Base-by-base conservation (phyloP, 2,888 invertebrate species). In the Scrobipalpa costella region DNA sequence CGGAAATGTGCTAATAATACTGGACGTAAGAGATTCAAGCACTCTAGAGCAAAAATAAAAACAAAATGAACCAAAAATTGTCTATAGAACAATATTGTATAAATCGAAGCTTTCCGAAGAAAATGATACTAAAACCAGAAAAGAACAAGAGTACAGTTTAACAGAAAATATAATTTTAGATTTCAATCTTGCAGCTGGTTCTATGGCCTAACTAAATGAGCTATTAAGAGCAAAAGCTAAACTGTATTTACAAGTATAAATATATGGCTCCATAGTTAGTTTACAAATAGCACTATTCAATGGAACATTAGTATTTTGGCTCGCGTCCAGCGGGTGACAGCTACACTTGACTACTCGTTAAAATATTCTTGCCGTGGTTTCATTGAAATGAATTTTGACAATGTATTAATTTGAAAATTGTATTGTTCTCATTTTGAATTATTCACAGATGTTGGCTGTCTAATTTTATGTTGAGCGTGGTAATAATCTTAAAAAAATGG, bases 261-360 rank as follows among this genome's bases (percentile, higher is more conserved):
- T 49, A 49, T 52, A 52, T 52, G n/a, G 1, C 7, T 52, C 21
- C 15, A 19, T 47, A 72, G 75, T 77, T 17, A 76, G 76, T 79
- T 83, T 85, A 85, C 86, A 89, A 88, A 88, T 90, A 86, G 86
- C 85, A 80, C 81, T 83, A 84, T 89, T 90, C 88, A 91, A 90
- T 89, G 87, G 88, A 80, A 86, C 89, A 87, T 91, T 89, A 90
- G 87, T 84, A 86, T 82, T 82, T 88, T 90, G 90, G 90, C 83
- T 67, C 65, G 61, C 5, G n/a, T 83, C 91, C 91, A 90, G 67
- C 72, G 65, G 64, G 66, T 78, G 80, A 81, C 84, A 80, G 75
- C 55, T 68, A 69, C 71, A 73, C 78, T 79, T 79, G 82, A 83
- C 80, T 83, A 78, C 81, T 83, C 78, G 83, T 71, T 61, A 61